phyloP scores from a whole-genome alignment of 2,888 invertebrate species.

The Sarcophaga subvicina region DNA sequence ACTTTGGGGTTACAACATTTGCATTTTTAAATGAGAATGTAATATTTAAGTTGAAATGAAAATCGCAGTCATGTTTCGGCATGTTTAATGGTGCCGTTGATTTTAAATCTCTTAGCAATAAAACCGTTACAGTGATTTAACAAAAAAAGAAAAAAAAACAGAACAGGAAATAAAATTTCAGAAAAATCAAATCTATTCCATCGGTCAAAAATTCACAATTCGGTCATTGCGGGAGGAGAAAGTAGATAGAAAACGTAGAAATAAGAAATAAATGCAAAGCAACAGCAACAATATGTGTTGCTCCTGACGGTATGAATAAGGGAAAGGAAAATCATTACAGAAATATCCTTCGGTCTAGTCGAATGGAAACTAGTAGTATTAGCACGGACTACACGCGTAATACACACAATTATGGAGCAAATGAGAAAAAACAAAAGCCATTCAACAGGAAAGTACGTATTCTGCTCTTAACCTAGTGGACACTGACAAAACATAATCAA shows the following conservation, averaged over 20 bases:
- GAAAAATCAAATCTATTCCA: constrained; percentile 6
- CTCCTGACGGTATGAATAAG: background rate
- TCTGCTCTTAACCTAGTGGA: background rate
- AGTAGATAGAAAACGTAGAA: background rate
- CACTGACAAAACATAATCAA: constrained; percentile 23
- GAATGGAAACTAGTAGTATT: constrained; percentile 10
- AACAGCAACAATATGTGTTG: background rate
- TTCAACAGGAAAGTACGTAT: background rate
- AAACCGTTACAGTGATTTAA: constrained; percentile 26
- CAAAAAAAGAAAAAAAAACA: constrained; percentile 11
- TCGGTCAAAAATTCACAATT: constrained; percentile 12
- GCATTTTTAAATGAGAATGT: constrained; percentile 60
- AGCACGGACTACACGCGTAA: constrained; percentile 5
- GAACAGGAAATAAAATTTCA: background rate
- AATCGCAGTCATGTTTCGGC: constrained; percentile 62
- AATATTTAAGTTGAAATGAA: constrained; percentile 26
- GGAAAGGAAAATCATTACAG: constrained; percentile 22
- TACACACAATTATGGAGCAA: constrained; percentile 12
- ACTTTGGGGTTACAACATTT: constrained; percentile 58
- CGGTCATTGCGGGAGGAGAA: background rate
- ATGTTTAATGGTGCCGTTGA: constrained; percentile 70
- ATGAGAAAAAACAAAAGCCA: background rate
- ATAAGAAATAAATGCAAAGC: background rate
- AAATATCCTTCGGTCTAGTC: constrained; percentile 34
- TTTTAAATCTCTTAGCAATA: constrained; percentile 64